These are phyloP conservation scores for Aplysina aerophoba DNA, from an alignment of 37 sponge, comb jelly and placozoan species.

Conservation along the genomic window DNA sequence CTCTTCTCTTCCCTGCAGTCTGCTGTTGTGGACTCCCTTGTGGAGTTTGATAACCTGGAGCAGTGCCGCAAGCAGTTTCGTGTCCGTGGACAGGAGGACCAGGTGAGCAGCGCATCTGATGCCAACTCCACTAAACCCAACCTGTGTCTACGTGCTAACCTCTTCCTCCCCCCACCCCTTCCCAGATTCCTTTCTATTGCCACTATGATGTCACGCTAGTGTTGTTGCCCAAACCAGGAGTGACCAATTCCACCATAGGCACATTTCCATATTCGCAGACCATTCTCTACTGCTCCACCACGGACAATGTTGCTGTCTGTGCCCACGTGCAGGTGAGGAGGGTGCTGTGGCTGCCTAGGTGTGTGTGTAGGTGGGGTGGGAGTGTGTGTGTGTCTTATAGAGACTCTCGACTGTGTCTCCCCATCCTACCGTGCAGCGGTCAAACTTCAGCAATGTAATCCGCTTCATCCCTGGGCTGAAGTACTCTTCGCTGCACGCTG, in stretches of 20 bases:
- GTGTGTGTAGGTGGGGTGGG: slow-evolving; percentile 19
- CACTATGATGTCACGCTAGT: slow-evolving; percentile 6
- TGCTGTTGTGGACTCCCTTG: background rate
- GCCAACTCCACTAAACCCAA: no score
- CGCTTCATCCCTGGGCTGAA: background rate
- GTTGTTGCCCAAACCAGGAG: background rate
- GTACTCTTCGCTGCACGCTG: background rate
- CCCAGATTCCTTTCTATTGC: background rate
- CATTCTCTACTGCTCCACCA: no score
- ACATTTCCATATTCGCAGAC: no score
- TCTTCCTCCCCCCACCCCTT: background rate
- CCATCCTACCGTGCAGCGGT: no score
- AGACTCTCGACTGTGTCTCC: no score
- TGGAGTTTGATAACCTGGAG: background rate
- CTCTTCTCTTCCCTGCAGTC: background rate
- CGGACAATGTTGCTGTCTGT: background rate
- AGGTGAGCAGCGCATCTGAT: no score
- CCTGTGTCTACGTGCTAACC: background rate
- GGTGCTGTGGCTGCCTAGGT: background rate
- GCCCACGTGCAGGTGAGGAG: background rate
- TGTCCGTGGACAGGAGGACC: background rate
- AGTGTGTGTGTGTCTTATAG: slow-evolving; percentile 10
- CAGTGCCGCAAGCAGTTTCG: background rate
- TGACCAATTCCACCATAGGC: no score
- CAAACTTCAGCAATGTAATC: no score